A percentile compares a stretch with the other conserved stretches of the same genome.
Evolutionary conservation across 2,888 invertebrate genomes (phyloP).

Genomic region (Panorpa germanica): DNA sequence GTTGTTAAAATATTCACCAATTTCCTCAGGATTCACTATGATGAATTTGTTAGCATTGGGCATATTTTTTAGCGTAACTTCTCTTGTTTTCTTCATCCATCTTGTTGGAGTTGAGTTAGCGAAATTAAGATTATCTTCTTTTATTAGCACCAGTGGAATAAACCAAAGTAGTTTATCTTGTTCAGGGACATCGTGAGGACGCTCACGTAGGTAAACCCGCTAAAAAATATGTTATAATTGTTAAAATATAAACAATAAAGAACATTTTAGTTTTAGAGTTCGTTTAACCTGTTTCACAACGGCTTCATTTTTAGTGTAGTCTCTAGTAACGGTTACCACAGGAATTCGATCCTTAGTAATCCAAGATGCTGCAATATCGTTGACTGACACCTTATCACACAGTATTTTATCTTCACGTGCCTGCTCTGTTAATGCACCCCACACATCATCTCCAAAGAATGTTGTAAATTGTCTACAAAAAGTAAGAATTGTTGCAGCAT

Average conservation of each 20-base stretch:
- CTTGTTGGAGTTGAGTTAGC: conserved; percentile 30
- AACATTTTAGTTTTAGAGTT: neutral
- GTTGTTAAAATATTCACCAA: conserved; percentile 47
- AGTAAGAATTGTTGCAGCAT: neutral
- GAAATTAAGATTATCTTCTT: conserved; percentile 38
- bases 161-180: conserved; percentile 54
- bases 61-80: conserved; percentile 30
- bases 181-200: conserved; percentile 52
- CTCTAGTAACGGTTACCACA: conserved; percentile 46
- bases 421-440: conserved; percentile 49
- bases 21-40: conserved; percentile 69
- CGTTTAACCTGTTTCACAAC: conserved; percentile 38
- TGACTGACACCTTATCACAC: conserved; percentile 34
- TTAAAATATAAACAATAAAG: conserved; percentile 13
- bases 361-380: conserved; percentile 63
- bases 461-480: conserved; percentile 42
- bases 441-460: conserved; percentile 64
- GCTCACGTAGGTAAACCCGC: conserved; percentile 52
- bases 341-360: conserved; percentile 64
- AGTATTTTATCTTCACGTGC: conserved; percentile 38
- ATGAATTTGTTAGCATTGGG: conserved; percentile 42
- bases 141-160: conserved; percentile 45
- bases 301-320: conserved; percentile 42
- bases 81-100: conserved; percentile 43
- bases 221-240: conserved; percentile 16